These are phyloP conservation scores for Aix galericulata DNA, from an alignment of 2,113 vertebrate genomes.

Conservation along the genomic window DNA sequence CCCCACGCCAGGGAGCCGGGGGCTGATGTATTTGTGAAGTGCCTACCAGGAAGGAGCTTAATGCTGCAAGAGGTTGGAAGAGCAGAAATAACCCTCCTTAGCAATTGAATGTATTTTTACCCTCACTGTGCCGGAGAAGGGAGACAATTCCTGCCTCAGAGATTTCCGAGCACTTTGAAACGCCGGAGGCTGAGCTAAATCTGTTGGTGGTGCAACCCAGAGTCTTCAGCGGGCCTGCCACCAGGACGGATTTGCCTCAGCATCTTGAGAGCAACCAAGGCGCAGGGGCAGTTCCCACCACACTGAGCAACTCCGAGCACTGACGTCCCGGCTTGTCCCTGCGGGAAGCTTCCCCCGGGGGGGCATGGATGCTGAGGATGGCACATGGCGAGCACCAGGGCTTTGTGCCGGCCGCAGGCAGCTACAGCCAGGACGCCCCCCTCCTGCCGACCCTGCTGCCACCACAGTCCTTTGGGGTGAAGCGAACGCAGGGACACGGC, in stretches of 20 bases:
- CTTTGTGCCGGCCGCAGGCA: too few species aligned
- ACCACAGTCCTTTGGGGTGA: neutral
- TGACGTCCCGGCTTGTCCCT: neutral
- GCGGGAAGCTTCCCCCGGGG: neutral
- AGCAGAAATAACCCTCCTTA: neutral
- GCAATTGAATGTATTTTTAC: neutral
- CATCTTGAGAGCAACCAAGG: rapidly evolving
- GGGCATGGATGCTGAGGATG: neutral
- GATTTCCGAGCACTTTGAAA: neutral
- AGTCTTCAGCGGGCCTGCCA: neutral
- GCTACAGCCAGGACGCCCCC: neutral
- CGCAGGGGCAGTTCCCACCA: neutral
- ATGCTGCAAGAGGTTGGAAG: neutral
- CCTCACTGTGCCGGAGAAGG: neutral
- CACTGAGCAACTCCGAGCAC: neutral
- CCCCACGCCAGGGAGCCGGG: rapidly evolving
- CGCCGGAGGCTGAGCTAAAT: neutral
- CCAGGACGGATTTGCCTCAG: rapidly evolving
- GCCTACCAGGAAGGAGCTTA: slow-evolving; percentile 56
- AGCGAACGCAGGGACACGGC: too few species aligned
- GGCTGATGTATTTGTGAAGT: slow-evolving; percentile 35
- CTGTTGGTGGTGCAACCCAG: neutral
- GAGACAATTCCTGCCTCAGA: neutral
- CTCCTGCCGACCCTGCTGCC: neutral
- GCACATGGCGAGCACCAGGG: neutral